These are phyloP conservation scores for Leptoteleia sp. DNA, from an alignment of 1,140 invertebrate genomes.

Conservation along the genomic window DNA sequence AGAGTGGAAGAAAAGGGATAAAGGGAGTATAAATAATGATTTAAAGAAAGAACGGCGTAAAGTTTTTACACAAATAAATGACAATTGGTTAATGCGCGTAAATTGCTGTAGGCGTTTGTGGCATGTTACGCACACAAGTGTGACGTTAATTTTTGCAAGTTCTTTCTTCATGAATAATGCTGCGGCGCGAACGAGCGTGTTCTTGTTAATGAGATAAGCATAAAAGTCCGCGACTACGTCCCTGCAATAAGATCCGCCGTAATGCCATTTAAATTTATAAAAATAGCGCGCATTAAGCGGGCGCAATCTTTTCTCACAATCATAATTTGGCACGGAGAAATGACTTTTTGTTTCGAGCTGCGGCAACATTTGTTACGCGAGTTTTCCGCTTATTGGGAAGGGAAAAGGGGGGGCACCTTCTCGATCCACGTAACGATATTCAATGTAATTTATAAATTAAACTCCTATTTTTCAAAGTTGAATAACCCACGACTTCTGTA, in stretches of 20 bases:
- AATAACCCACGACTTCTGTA: constrained; percentile 41
- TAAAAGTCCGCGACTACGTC: constrained; percentile 29
- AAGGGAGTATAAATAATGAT: constrained; percentile 11
- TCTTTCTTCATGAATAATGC: constrained; percentile 46
- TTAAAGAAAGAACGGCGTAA: constrained; percentile 17
- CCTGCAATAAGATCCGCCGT: constrained; percentile 43
- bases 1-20: too few relatives aligned
- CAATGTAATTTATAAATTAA: constrained; percentile 43
- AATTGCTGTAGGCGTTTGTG: constrained; percentile 47
- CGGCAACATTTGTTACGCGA: not conserved
- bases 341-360: constrained; percentile 27
- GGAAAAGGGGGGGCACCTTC: constrained; percentile 8
- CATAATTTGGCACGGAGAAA: constrained; percentile 43
- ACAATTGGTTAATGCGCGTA: constrained; percentile 52
- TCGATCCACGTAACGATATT: constrained; percentile 1
- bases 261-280: constrained; percentile 55
- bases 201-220: constrained; percentile 54
- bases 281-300: constrained; percentile 50
- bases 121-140: constrained; percentile 33
- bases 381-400: not conserved
- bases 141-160: constrained; percentile 50
- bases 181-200: constrained; percentile 22
- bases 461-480: constrained; percentile 32
- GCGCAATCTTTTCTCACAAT: constrained; percentile 42
- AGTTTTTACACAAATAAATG: constrained; percentile 47